Conservation (phyloP, 2,797 vertebrate genomes). For the Furcifer pardalis region DNA sequence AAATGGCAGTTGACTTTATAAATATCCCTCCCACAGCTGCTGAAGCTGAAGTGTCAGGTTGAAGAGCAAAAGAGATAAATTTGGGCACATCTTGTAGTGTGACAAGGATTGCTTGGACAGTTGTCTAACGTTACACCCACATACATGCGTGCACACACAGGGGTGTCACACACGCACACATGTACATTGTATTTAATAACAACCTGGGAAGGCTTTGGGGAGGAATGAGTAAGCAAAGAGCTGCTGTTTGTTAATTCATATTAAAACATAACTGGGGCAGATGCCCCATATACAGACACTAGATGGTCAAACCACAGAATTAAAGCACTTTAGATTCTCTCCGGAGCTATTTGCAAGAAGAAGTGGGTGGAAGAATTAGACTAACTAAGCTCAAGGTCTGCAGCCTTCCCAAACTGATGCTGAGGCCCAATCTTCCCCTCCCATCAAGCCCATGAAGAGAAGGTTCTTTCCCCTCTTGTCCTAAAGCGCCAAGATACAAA, state of each 20-base stretch:
- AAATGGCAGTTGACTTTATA: slow-evolving; percentile 27
- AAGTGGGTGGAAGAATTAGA: background rate
- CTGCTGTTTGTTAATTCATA: background rate
- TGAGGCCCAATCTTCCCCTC: background rate
- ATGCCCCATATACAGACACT: background rate
- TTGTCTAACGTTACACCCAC: background rate
- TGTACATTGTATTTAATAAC: slow-evolving; percentile 2
- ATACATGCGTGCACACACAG: too few relatives aligned
- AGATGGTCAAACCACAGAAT: background rate
- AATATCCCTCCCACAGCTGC: slow-evolving; percentile 42
- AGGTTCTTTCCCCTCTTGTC: background rate
- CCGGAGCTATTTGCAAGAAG: background rate
- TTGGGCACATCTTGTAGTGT: slow-evolving; percentile 27
- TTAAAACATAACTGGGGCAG: background rate
- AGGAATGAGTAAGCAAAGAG: background rate
- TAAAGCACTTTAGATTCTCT: background rate
- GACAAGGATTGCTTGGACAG: background rate
- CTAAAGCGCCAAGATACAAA: background rate
- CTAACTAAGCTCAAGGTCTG: background rate
- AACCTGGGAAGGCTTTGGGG: background rate
- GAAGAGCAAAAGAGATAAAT: slow-evolving; percentile 34
- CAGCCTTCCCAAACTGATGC: background rate
- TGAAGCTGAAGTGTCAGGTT: slow-evolving; percentile 20
- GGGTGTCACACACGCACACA: background rate
- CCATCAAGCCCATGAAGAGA: background rate